Conservation (phyloP, 35 echinoderm and acorn worm species). For the Strongylocentrotus purpuratus region DNA sequence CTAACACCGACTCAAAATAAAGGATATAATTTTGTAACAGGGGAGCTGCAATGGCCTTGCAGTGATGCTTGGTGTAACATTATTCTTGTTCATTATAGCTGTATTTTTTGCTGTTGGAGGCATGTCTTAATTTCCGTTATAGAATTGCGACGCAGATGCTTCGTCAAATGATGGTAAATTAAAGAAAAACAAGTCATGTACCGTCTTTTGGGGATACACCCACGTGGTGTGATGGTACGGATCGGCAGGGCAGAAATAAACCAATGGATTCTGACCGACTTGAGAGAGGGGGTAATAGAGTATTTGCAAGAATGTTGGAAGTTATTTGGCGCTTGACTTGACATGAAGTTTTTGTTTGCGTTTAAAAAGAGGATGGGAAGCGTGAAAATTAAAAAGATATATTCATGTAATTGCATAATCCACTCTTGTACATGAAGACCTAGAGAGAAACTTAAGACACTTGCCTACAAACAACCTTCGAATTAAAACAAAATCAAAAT, state of each 20-base stretch:
- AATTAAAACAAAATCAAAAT: no score
- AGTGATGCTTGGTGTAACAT: slow-evolving; percentile 7
- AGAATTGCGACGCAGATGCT: slow-evolving; percentile 40
- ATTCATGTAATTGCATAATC: no score
- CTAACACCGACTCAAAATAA: not conserved
- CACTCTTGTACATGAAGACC: no score
- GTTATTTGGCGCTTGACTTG: not conserved
- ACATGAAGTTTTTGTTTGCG: not conserved
- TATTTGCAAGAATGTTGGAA: not conserved
- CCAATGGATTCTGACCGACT: not conserved
- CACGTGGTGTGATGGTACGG: not conserved
- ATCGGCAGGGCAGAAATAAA: not conserved
- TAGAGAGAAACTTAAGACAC: no score
- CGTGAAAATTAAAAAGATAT: not conserved
- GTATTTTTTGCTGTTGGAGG: slow-evolving; percentile 11
- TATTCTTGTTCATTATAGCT: slow-evolving; percentile 19
- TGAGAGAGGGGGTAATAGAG: not conserved
- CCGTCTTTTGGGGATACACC: not conserved
- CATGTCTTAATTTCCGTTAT: slow-evolving; percentile 36
- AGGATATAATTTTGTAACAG: slow-evolving; percentile 13
- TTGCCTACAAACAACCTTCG: no score
- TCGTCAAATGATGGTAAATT: not conserved
- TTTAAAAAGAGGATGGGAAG: not conserved
- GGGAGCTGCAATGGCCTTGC: not conserved
- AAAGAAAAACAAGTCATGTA: not conserved